Evolutionary conservation across 1,140 invertebrate species (phyloP).

Genomic region (Rhyacophila brunnea): DNA sequence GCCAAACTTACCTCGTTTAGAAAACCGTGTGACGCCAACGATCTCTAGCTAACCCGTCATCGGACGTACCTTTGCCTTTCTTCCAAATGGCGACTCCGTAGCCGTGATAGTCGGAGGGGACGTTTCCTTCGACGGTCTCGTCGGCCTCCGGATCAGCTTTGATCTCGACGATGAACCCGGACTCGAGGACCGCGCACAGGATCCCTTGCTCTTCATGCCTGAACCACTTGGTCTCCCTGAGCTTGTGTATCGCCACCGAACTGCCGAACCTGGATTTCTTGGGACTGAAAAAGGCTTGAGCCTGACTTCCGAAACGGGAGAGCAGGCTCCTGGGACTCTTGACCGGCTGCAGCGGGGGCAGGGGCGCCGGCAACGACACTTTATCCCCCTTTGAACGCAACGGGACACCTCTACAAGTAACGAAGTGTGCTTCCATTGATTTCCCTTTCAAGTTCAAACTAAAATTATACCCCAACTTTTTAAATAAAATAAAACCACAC

Average conservation of each 20-base stretch:
- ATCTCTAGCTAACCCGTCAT: background rate
- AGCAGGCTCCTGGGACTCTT: slow-evolving; percentile 40
- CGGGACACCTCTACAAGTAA: slow-evolving; percentile 54
- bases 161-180: slow-evolving; percentile 66
- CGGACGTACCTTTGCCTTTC: slow-evolving; percentile 61
- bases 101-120: slow-evolving; percentile 53
- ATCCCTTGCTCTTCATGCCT: slow-evolving; percentile 63
- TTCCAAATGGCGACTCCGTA: slow-evolving; percentile 65
- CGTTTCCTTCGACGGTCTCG: slow-evolving; percentile 40
- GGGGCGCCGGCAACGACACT: slow-evolving; percentile 36
- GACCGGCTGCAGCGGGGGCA: slow-evolving; percentile 14
- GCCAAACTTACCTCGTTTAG: too few relatives aligned
- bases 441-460: slow-evolving; percentile 4
- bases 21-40: too few relatives aligned
- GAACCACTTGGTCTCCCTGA: slow-evolving; percentile 69
- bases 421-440: slow-evolving; percentile 58
- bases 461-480: slow-evolving; percentile 1
- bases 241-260: slow-evolving; percentile 64
- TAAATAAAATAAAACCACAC: background rate
- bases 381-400: slow-evolving; percentile 36
- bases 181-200: slow-evolving; percentile 65
- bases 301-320: slow-evolving; percentile 54
- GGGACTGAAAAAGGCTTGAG: slow-evolving; percentile 52
- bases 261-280: slow-evolving; percentile 59
- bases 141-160: slow-evolving; percentile 52